Base-by-base conservation (phyloP, 2,888 invertebrate genomes). In the Idaea straminata region DNA sequence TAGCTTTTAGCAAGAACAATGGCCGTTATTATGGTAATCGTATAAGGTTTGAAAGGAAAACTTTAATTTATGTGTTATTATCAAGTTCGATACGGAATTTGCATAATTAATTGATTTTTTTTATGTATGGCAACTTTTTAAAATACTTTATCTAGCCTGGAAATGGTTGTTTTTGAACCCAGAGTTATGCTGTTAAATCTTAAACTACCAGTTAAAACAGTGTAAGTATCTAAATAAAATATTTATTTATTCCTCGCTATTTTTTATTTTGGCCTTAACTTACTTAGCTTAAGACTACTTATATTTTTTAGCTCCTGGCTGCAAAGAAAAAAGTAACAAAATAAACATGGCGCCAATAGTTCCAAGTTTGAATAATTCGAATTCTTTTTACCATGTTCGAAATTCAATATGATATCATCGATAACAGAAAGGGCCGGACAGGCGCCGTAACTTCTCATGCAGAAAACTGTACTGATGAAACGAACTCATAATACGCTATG, bases 391-490 rank as follows among this genome's bases (percentile, higher is more conserved):
- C 65, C 69, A 65, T 75, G 74, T 73, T 75, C 72, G 91, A 85
- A 91, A 91, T 82, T 80, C 77, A 87, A 91, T 87, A 86, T 72
- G 66, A 64, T 66, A 80, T 77, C 77, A 79, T 81, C 83, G 84
- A 86, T 88, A 86, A 86, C 78, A 74, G 70, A 76, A 85, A 85
- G 88, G 87, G 85, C 85, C 88, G 83, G 74, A 74, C 84, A 85
- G 91, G 89, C 92, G 91, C 91, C 92, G 83, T 77, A 78, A 73
- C 70, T 82, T 77, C 74, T 91, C 91, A 91, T 86, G 92, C 91
- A 90, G 91, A 90, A 91, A 91, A 81, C 83, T 80, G 73, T 76
- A 76, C 87, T 92, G 92, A 92, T 91, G 91, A 87, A 92, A 89
- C 89, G 91, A 87, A 83, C 81, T 78, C 83, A 85, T 92, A 92